These are phyloP conservation scores for Nanorana parkeri DNA, from an alignment of 2,113 vertebrate genomes.

Conservation along the genomic window DNA sequence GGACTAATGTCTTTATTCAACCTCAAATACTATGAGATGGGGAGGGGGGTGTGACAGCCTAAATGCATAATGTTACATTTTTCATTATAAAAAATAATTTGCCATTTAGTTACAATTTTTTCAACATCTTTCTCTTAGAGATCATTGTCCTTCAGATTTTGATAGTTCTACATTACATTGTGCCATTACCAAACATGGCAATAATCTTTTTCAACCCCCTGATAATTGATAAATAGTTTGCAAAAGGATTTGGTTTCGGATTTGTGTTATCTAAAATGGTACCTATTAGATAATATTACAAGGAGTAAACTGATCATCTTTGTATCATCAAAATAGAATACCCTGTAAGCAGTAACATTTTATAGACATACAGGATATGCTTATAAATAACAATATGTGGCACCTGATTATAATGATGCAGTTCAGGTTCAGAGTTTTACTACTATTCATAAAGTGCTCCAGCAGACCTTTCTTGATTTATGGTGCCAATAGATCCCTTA, in stretches of 20 bases:
- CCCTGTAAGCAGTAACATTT: constrained; percentile 10
- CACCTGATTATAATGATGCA: constrained; percentile 69
- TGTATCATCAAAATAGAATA: constrained; percentile 31
- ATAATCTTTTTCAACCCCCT: too few relatives aligned
- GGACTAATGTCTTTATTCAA: too few relatives aligned
- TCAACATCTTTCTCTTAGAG: neutral
- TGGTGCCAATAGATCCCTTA: constrained; percentile 70
- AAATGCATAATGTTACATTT: too few relatives aligned
- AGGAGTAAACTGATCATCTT: constrained; percentile 28
- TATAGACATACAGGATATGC: constrained; percentile 27
- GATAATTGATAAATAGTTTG: too few relatives aligned
- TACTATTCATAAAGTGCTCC: constrained; percentile 75
- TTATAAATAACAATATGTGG: constrained; percentile 70
- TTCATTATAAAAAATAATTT: too few relatives aligned
- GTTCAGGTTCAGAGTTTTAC: constrained; percentile 74
- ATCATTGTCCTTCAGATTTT: too few relatives aligned
- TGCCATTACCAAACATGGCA: neutral
- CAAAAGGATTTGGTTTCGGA: too few relatives aligned
- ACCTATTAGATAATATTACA: constrained; percentile 31
- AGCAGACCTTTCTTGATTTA: constrained; percentile 76
- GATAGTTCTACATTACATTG: neutral
- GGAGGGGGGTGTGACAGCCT: too few relatives aligned
- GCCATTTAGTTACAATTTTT: too few relatives aligned
- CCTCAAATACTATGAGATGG: too few relatives aligned
- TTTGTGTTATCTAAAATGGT: constrained; percentile 4